Percentiles rank a stretch among this genome's conserved stretches.
Conservation (phyloP, 1,140 invertebrate species). For the Cyphomyrmex costatus region DNA sequence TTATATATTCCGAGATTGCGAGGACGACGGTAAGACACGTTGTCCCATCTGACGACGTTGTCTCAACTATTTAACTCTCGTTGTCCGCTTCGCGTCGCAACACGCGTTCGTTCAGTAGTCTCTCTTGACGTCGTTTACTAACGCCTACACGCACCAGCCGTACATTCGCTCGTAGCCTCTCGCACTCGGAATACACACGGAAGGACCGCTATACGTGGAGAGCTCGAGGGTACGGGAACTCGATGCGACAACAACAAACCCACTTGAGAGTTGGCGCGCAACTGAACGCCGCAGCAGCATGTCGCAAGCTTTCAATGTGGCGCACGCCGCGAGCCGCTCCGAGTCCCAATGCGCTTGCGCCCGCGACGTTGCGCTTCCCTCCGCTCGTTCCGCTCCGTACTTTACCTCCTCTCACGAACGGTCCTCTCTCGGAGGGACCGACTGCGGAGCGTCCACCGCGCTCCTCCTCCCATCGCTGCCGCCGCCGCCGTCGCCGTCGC, state of each 20-base stretch:
- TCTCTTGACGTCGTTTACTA: constrained; percentile 59
- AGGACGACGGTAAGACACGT: constrained; percentile 55
- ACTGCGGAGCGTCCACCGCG: constrained; percentile 46
- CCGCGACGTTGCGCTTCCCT: constrained; percentile 57
- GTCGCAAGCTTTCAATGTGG: constrained; percentile 86
- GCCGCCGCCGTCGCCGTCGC: no score
- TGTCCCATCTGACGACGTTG: background rate
- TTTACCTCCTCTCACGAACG: constrained; percentile 33
- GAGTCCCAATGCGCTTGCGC: constrained; percentile 72
- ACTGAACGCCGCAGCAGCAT: constrained; percentile 83
- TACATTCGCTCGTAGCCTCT: constrained; percentile 24
- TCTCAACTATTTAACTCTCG: background rate
- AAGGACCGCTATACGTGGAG: constrained; percentile 10
- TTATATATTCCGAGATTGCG: constrained; percentile 68
- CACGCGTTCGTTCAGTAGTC: constrained; percentile 42
- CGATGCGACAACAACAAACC: constrained; percentile 59
- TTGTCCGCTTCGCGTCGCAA: constrained; percentile 19
- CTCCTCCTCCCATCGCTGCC: background rate
- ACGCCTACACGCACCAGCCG: constrained; percentile 20
- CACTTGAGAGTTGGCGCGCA: constrained; percentile 84
- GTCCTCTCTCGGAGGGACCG: constrained; percentile 56
- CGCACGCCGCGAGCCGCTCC: constrained; percentile 72
- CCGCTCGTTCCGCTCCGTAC: constrained; percentile 43
- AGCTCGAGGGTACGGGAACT: constrained; percentile 14
- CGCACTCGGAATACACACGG: constrained; percentile 61